Evolutionary conservation across 1,140 invertebrate genomes (phyloP), one percentile per base, ranked within the genome.

Genomic region (Drosophila parabipectinata): DNA sequence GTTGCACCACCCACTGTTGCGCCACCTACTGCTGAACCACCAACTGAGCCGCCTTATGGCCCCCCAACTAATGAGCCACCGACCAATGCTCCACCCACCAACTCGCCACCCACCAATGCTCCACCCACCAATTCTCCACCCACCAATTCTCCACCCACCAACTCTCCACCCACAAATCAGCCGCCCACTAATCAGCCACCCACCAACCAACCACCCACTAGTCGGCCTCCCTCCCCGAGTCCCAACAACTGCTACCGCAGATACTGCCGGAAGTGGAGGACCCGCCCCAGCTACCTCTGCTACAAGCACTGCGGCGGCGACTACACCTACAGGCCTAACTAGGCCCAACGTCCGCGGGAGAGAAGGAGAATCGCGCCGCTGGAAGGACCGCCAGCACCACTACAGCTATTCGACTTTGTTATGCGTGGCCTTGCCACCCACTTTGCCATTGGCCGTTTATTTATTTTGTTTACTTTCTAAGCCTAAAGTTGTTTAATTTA

Each of bases 241-340:
- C 82, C 83, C 21, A 82, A 66, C 50, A 64, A 56, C 8, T 87
- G 82, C 30, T 87, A 87, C 68, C 83, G 82, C 6, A 75, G 82
- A 37, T 87, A 87, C 45, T 87, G 82, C 34, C 78, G 83, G 58
- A 87, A 75, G 52, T 87, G 82, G 83, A 62, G 82, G 18, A 56
- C 64, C 24, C 74, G 82, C 9, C 82, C 82, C 62, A 87, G 71
- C 73, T 87, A 88, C 51, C 48, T 87, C 18, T 87, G 82, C 75
- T 62, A 76, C 37, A 76, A 88, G 56, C 75, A 82, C 62, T 87
- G 82, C 44, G 75, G 82, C 32, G 83, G 82, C 12, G 32, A 63
- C 34, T 72, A 47, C 24, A 52, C 59, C 62, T 75, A 88, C 66
- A 64, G 51, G 37, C 82, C 82, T 4, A 37, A 37, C 82, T 87